These are phyloP conservation scores for Nibea albiflora DNA, from an alignment of 2,113 vertebrate genomes.

Conservation along the genomic window DNA sequence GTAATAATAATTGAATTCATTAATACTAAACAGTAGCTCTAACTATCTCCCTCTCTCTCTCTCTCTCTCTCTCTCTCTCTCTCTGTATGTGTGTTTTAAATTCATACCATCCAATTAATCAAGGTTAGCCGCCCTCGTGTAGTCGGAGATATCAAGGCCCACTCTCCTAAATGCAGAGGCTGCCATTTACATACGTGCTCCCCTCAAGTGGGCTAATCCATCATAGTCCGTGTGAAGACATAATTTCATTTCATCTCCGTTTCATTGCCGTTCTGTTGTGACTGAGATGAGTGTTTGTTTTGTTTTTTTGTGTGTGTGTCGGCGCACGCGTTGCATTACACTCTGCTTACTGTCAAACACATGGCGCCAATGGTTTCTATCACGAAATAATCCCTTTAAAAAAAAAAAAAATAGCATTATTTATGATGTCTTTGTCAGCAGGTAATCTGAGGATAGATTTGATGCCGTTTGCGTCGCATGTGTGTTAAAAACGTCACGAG, in stretches of 20 bases:
- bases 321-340: constrained; percentile 30
- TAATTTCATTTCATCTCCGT: constrained; percentile 58
- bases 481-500: constrained; percentile 1
- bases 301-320: too few relatives aligned
- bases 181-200: constrained; percentile 28
- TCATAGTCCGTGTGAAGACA: constrained; percentile 42
- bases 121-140: constrained; percentile 10
- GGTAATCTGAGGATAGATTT: constrained; percentile 11
- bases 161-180: constrained; percentile 29
- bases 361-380: constrained; percentile 37
- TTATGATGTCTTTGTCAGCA: constrained; percentile 8
- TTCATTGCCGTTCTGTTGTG: constrained; percentile 44
- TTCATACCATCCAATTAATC: not conserved
- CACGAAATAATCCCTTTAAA: constrained; percentile 24
- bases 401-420: not conserved
- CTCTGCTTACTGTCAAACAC: constrained; percentile 62
- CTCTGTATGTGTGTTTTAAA: not conserved
- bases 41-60: too few relatives aligned
- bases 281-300: constrained; percentile 50
- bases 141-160: not conserved
- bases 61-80: too few relatives aligned
- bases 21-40: not conserved
- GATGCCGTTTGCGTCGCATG: not conserved
- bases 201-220: constrained; percentile 41
- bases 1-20: constrained; percentile 4